Conservation (phyloP, 2,113 vertebrate species). For the Melanerpes formicivorus region DNA sequence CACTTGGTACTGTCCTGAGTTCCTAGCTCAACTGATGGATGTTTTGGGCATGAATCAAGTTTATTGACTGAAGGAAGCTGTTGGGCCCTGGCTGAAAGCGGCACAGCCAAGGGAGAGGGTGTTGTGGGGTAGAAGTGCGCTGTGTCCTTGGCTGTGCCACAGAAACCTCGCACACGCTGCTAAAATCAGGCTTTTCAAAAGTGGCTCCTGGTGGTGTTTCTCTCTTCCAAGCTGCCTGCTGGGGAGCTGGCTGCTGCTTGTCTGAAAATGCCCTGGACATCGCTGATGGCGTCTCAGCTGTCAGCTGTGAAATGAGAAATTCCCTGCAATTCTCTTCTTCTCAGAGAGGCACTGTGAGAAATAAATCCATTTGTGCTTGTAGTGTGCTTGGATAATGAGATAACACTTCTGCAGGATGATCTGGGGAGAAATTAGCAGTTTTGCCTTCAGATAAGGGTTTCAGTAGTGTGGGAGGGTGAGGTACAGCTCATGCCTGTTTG, state of each 20-base stretch:
- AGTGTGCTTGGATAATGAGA: background rate
- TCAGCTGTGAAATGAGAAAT: conserved; percentile 12
- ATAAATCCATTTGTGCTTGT: background rate
- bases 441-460: background rate
- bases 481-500: no score
- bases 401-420: background rate
- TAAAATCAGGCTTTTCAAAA: conserved; percentile 14
- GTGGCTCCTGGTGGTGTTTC: background rate
- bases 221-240: background rate
- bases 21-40: background rate
- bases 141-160: background rate
- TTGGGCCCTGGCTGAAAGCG: background rate
- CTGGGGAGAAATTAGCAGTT: background rate
- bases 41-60: background rate
- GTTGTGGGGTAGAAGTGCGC: background rate
- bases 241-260: background rate
- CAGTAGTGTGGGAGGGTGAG: background rate
- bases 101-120: background rate
- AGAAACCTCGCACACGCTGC: background rate
- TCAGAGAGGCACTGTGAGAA: background rate
- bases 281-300: background rate
- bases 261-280: background rate
- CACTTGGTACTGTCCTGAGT: background rate
- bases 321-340: background rate
- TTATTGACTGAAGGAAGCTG: background rate